Conservation (phyloP, 2,113 vertebrate species). For the Nematolebias whitei region DNA sequence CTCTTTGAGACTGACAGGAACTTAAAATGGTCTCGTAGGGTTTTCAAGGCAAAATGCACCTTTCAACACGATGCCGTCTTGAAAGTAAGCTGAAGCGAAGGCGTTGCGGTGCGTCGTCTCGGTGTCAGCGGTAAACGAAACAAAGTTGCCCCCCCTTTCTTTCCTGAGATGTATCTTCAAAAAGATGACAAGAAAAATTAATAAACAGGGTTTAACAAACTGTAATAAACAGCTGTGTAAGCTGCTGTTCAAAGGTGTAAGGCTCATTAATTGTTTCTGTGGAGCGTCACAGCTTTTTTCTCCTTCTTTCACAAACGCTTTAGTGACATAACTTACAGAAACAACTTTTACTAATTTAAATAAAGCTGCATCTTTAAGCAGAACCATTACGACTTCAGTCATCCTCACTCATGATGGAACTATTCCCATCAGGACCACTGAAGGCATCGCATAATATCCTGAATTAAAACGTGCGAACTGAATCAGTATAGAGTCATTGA, state of each 20-base stretch:
- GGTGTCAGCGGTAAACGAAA: constrained; percentile 30
- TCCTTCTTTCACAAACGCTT: constrained; percentile 37
- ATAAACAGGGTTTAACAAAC: constrained; percentile 64
- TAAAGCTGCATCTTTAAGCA: constrained; percentile 26
- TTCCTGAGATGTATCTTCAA: constrained; percentile 50
- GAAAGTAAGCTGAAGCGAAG: constrained; percentile 37
- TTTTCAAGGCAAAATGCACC: constrained; percentile 41
- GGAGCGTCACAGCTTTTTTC: constrained; percentile 37
- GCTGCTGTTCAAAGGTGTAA: constrained; percentile 61
- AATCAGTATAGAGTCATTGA: constrained; percentile 50
- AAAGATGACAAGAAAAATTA: constrained; percentile 59
- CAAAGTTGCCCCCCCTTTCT: constrained; percentile 31
- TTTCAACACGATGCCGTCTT: constrained; percentile 39
- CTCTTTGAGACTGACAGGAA: constrained; percentile 38
- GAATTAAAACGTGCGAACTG: constrained; percentile 40
- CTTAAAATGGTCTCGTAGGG: constrained; percentile 46
- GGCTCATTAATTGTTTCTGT: constrained; percentile 64
- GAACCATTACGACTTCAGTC: not conserved
- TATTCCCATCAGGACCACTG: constrained; percentile 25
- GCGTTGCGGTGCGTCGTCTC: constrained; percentile 17
- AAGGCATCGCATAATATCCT: constrained; percentile 16
- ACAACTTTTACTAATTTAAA: constrained; percentile 44
- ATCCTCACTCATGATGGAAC: constrained; percentile 23
- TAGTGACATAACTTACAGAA: constrained; percentile 28
- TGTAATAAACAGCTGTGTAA: constrained; percentile 64